These are phyloP conservation scores for Lepidocyrtinus sp. DNA, from an alignment of 2,888 invertebrate species.

Conservation along the genomic window DNA sequence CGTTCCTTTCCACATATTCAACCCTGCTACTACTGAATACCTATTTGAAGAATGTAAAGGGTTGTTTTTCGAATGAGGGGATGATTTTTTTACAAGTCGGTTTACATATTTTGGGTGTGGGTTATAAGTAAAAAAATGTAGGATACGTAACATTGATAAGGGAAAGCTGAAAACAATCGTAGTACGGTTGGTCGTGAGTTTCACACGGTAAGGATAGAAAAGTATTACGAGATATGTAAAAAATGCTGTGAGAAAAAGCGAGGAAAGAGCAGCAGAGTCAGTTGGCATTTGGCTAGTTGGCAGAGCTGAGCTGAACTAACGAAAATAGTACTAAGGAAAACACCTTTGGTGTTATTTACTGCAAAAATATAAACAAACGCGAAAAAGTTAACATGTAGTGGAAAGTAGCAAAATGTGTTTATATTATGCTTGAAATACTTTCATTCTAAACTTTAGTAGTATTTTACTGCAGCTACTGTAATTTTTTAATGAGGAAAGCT, in stretches of 20 bases:
- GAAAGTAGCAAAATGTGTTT: not conserved
- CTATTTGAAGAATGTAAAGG: no score
- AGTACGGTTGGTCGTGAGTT: no score
- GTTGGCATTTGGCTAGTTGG: constrained; percentile 44
- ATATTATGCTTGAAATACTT: not conserved
- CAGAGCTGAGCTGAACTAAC: constrained; percentile 32
- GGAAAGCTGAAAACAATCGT: no score
- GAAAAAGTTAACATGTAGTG: not conserved
- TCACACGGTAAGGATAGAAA: constrained; percentile 3
- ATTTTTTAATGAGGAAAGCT: no score
- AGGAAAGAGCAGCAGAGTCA: constrained; percentile 26
- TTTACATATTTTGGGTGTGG: constrained; percentile 32
- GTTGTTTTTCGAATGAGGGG: not conserved
- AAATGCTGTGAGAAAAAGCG: constrained; percentile 35
- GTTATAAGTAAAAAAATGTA: not conserved
- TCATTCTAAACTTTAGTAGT: not conserved
- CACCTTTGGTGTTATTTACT: not conserved
- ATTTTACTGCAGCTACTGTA: no score
- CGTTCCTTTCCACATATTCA: no score
- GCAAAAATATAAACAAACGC: constrained; percentile 8
- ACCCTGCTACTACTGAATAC: no score
- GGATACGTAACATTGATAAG: no score
- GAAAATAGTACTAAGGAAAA: not conserved
- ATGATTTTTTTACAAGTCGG: no score
- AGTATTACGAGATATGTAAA: not conserved